A percentile compares a stretch with the other conserved stretches of the same genome.
These are phyloP conservation scores for Hormaphis cornu DNA, from an alignment of 1,140 invertebrate species.

Conservation along the genomic window DNA sequence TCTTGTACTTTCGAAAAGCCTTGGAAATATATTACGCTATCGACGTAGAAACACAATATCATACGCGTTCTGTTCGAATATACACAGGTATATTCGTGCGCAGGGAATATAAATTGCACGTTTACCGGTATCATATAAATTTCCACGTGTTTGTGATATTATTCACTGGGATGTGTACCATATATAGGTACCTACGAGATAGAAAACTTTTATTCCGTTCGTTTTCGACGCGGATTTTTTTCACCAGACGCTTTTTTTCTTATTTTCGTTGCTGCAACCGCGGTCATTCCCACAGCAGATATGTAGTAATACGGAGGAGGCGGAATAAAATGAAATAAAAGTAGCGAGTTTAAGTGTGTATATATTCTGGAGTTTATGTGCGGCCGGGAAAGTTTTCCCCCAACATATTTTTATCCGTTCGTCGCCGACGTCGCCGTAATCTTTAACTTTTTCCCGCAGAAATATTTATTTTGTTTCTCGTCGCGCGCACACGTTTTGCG, in stretches of 20 bases:
- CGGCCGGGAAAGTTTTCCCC: neutral
- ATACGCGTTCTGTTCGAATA: too few relatives aligned
- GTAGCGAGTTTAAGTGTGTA: slow-evolving; percentile 8
- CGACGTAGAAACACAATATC: too few relatives aligned
- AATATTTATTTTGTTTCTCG: slow-evolving; percentile 10
- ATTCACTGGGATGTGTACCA: neutral
- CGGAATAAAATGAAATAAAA: slow-evolving; percentile 22
- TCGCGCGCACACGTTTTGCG: neutral
- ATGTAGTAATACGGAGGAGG: too few relatives aligned
- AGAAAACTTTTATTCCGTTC: slow-evolving; percentile 4
- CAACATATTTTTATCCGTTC: slow-evolving; percentile 23
- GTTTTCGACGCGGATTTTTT: neutral
- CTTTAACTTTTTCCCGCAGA: slow-evolving; percentile 18
- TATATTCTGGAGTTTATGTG: neutral
- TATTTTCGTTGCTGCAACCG: neutral
- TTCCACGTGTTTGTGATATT: neutral
- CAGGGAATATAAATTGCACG: neutral
- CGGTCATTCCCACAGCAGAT: slow-evolving; percentile 8
- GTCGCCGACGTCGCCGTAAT: neutral
- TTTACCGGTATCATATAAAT: neutral
- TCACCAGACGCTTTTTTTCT: slow-evolving; percentile 4
- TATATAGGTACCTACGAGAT: too few relatives aligned
- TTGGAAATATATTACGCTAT: too few relatives aligned
- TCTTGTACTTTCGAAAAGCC: too few relatives aligned
- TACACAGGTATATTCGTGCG: too few relatives aligned